phyloP scores from a whole-genome alignment of 2,888 invertebrate genomes.

The Plusia festucae region DNA sequence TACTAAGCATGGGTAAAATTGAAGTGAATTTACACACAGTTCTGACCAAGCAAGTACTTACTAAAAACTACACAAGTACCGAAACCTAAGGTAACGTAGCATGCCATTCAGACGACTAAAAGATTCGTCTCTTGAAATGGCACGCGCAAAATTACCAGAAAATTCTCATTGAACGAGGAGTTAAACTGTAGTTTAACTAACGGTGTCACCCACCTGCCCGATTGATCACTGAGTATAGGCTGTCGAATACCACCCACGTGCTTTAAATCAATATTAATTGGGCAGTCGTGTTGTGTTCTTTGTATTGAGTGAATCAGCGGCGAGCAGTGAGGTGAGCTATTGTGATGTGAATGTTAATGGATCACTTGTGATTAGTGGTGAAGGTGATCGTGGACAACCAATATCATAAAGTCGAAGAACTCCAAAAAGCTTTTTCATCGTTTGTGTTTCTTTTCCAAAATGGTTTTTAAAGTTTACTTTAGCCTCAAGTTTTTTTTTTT shows the following conservation, averaged over 20 bases:
- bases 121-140: too few species aligned
- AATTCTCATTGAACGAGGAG: not conserved
- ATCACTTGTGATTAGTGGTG: conserved; percentile 30
- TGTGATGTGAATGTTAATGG: conserved; percentile 27
- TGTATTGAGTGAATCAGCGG: conserved; percentile 55
- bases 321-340: conserved; percentile 44
- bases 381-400: conserved; percentile 24
- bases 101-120: too few species aligned
- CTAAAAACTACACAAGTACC: too few species aligned
- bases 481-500: too few species aligned
- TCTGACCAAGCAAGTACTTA: too few species aligned
- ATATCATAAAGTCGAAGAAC: not conserved
- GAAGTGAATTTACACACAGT: too few species aligned
- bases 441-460: not conserved
- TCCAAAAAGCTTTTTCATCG: not conserved
- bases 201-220: conserved; percentile 22
- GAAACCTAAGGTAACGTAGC: too few species aligned
- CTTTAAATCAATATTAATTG: conserved; percentile 69
- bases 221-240: conserved; percentile 31
- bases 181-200: conserved; percentile 7
- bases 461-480: too few species aligned
- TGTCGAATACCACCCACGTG: conserved; percentile 61
- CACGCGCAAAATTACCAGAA: too few species aligned
- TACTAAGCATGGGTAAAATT: too few species aligned
- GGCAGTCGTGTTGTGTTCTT: conserved; percentile 55